Evolutionary conservation across 2,797 vertebrate genomes (phyloP).

Genomic region (Coendou prehensilis): DNA sequence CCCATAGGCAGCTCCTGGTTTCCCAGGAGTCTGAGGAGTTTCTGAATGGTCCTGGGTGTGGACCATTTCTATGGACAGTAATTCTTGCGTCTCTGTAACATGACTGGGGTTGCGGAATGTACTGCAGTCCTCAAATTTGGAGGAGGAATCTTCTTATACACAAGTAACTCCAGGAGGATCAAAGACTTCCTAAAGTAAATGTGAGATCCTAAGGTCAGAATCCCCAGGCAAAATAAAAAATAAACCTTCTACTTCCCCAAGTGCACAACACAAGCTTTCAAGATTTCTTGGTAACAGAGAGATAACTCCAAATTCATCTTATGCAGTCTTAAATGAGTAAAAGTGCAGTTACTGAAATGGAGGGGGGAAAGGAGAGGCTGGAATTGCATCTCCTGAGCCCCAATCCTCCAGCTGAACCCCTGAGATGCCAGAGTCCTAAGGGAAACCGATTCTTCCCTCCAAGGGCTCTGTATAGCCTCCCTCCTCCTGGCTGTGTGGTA

Average conservation of each 20-base stretch:
- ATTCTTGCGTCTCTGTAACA: background rate
- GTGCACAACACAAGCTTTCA: background rate
- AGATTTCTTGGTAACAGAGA: background rate
- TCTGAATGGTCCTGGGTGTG: background rate
- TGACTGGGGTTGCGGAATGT: background rate
- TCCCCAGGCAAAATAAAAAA: background rate
- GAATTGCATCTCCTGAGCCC: background rate
- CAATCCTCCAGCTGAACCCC: background rate
- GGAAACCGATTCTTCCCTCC: background rate
- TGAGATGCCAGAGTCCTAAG: background rate
- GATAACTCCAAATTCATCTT: background rate
- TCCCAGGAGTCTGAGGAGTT: background rate
- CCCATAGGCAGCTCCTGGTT: background rate
- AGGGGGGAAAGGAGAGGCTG: background rate
- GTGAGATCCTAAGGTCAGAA: background rate
- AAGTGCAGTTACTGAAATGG: background rate
- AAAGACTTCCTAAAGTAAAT: constrained; percentile 37
- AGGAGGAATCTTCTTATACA: background rate
- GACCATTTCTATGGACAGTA: background rate
- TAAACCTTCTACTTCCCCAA: background rate
- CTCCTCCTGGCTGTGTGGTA: background rate
- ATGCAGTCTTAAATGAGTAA: background rate
- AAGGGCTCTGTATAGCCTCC: background rate
- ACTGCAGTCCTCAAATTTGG: background rate
- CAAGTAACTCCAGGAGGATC: background rate